Conservation (phyloP, 2,797 vertebrate genomes). For the Harpagifer antarcticus region DNA sequence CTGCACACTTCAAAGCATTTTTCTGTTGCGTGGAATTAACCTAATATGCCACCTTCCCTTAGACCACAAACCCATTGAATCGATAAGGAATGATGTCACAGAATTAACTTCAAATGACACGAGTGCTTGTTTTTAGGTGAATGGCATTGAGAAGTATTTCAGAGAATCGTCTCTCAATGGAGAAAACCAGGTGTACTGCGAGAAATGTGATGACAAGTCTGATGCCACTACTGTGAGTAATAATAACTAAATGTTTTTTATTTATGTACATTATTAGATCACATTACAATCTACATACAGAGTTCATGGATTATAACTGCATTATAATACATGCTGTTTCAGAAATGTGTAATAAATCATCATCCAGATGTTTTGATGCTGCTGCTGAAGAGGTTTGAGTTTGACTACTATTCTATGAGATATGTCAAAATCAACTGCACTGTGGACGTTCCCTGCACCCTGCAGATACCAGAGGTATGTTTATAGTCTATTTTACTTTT, state of each 20-base stretch:
- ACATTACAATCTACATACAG: neutral
- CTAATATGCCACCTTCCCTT: neutral
- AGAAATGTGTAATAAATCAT: slow-evolving; percentile 64
- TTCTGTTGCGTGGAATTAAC: neutral
- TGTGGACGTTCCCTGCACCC: slow-evolving; percentile 60
- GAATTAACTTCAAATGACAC: neutral
- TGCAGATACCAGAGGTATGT: slow-evolving; percentile 56
- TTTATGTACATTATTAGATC: too few species aligned
- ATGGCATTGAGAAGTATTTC: slow-evolving; percentile 58
- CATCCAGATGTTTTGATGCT: slow-evolving; percentile 77
- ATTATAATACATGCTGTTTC: neutral
- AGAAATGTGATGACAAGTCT: slow-evolving; percentile 67
- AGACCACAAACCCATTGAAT: too few species aligned
- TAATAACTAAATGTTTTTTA: rapidly evolving
- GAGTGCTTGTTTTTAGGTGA: slow-evolving; percentile 36
- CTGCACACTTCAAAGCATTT: neutral
- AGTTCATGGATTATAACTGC: neutral
- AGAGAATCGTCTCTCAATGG: slow-evolving; percentile 27
- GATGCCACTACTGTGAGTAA: slow-evolving; percentile 75
- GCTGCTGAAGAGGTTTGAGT: slow-evolving; percentile 82
- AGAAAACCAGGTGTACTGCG: slow-evolving; percentile 82
- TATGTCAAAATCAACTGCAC: slow-evolving; percentile 65
- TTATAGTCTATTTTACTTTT: rapidly evolving
- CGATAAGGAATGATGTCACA: too few species aligned
- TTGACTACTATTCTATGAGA: slow-evolving; percentile 64